Base-by-base conservation (phyloP, 2,888 invertebrate genomes). In the Campopleginae sp. region DNA sequence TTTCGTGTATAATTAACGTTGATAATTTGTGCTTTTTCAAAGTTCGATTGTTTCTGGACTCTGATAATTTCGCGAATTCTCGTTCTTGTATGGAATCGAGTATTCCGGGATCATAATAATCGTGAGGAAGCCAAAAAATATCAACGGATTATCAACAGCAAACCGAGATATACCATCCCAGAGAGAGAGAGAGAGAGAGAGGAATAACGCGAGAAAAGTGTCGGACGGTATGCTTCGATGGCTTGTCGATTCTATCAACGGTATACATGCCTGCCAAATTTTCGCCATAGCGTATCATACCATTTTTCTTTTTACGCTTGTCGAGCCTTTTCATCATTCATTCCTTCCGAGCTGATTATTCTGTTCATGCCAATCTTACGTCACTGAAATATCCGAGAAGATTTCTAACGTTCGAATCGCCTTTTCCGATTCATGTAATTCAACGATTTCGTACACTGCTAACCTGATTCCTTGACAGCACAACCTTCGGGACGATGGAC, bases 201-300 rank as follows among this genome's bases (percentile, higher is more conserved):
- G 51, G 33, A 7, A 33, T 8, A 51, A 7, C 23, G 33, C 27
- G 76, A 63, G 77, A 79, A 81, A 83, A 75, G 81, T 81, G 33
- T 63, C 51, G 72, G 85, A 82, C 90, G 91, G 90, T 90, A 93
- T 92, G 93, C 88, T 93, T 87, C 92, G 92, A 79, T 89, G 90
- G 89, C 90, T 93, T 88, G 89, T 92, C 88, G 88, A 90, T 80
- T 89, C 87, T 78, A 84, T 92, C 74, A 89, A 88, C 87, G 93
- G 93, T 93, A n/a, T n/a, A 93, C 87, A 89, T 87, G 82, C 19
- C 75, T 76, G 31, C 27, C 31, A 58, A 38, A 75, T 42, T 63
- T 80, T 42, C 70, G n/a, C 66, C 48, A 70, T 61, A 63, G 4
- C n/a, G 65, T 51, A 54, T 14, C 27, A 23, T 38, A 27, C 46